Base-by-base conservation (phyloP, 2,888 invertebrate genomes). In the Drosophila melanosoma region DNA sequence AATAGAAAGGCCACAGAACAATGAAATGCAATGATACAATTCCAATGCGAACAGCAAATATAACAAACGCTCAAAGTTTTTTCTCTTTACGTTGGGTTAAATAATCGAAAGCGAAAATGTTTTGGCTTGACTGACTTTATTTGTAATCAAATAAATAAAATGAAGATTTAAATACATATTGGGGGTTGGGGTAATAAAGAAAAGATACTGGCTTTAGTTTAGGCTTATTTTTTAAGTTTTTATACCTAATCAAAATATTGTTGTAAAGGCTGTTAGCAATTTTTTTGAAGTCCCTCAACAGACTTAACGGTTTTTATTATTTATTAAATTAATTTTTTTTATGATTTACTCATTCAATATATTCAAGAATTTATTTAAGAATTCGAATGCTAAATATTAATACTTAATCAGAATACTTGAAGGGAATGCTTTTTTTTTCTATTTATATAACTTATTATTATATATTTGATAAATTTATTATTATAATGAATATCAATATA, bases 1-100 rank as follows among this genome's bases (percentile, higher is more conserved):
- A 85, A 89, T 85, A 83, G 87, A 83, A 89, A 74, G 82, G 60
- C 70, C 70, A 79, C 71, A 62, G 53, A 60, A 74, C 60, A 65
- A 74, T 65, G 60, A 59, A 60, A 62, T 60, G 56, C 66, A 68
- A 70, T 80, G 80, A 70, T 79, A 69, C 60, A 67, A 60, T 69
- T 63, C 53, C 58, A 52, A 74, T 74, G 56, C 54, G 66, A 64
- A 54, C 49, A 45, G 59, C 57, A 73, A 54, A 69, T 68, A 63
- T 36, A 58, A 36, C 52, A 61, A 62, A 51, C 33, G 12, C 40
- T 49, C 35, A 42, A 74, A 45, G 62, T 65, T 72, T 71, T 49
- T 38, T 42, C 15, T 35, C 63, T 68, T 59, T 38, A 42, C 40
- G 15, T n/a, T 54, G 48, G 7, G 35, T 38, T 40, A 32, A 61